Evolutionary conservation across 2,113 vertebrate species (phyloP).

Genomic region (Tautogolabrus adspersus): DNA sequence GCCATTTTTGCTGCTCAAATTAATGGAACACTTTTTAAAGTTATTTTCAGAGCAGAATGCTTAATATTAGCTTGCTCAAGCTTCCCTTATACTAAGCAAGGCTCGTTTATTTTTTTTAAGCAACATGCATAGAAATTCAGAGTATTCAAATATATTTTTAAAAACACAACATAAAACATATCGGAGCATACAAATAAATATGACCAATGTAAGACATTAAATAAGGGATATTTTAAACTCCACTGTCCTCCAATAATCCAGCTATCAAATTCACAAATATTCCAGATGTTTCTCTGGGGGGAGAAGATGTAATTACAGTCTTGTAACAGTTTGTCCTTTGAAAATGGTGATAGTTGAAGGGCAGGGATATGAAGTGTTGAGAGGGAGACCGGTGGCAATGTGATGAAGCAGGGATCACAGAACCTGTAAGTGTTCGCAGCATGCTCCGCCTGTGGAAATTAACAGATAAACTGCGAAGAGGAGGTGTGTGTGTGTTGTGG

Average conservation of each 20-base stretch:
- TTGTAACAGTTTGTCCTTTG: slow-evolving; percentile 18
- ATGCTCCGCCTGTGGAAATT: slow-evolving; percentile 74
- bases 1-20: too few relatives aligned
- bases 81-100: too few relatives aligned
- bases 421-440: slow-evolving; percentile 83
- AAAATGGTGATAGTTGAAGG: slow-evolving; percentile 47
- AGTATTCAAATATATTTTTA: too few relatives aligned
- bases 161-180: too few relatives aligned
- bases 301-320: background rate
- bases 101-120: too few relatives aligned
- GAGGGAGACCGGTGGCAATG: slow-evolving; percentile 67
- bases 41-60: too few relatives aligned
- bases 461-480: slow-evolving; percentile 75
- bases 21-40: too few relatives aligned
- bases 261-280: background rate
- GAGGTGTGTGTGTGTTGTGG: slow-evolving; percentile 33
- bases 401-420: slow-evolving; percentile 78
- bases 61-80: too few relatives aligned
- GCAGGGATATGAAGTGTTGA: slow-evolving; percentile 64
- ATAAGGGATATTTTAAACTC: background rate
- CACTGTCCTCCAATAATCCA: background rate
- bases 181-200: too few relatives aligned
- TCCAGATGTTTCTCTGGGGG: background rate
- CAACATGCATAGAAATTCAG: too few relatives aligned
- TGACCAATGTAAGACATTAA: too few relatives aligned